Base-by-base conservation (phyloP, 2,797 vertebrate genomes). In the Microctenopoma stevenorrisi region DNA sequence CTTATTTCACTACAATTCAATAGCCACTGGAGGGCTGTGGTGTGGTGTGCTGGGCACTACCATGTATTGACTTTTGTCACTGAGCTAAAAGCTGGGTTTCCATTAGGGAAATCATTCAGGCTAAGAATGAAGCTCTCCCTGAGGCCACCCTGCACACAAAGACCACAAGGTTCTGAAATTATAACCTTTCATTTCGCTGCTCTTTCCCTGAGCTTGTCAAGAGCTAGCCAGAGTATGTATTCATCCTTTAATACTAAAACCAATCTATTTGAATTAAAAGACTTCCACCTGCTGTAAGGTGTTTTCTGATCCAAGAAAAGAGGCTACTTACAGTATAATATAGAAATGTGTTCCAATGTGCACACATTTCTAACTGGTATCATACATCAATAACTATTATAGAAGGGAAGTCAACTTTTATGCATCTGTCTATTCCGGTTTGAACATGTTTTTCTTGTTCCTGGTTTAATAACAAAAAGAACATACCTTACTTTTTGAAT, bases 71-170 rank as follows among this genome's bases (percentile, higher is more conserved):
- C 78, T 81, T 74, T 22, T 67, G 66, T 68, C 71, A 51, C 61
- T 79, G 74, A 79, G 54, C 74, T 72, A 74, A 30, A 52, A 79
- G 65, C 60, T 54, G 54, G 43, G 57, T 68, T 83, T 81, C 75
- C 82, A 85, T 85, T 79, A 79, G 78, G 76, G 78, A 84, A 88
- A 86, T 83, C 78, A 82, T 58, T 83, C 81, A 74, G 72, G 76
- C 78, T 77, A 64, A 75, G 82, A 79, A 76, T 77, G 56, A 82
- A 77, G 53, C 65, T 62, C 51, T 82, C 63, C 81, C 57, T 64
- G 30, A 55, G 66, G 65, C 59, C 59, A 53, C 25, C 46, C 43
- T 40, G 33, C 56, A 49, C 64, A 67, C 55, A 63, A 25, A 69
- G 50, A 68, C 63, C 63, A 65, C 75, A 68, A 50, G 68, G 66